These are phyloP conservation scores for Latrodectus hesperus DNA, from an alignment of 2,888 invertebrate species.

Conservation along the genomic window DNA sequence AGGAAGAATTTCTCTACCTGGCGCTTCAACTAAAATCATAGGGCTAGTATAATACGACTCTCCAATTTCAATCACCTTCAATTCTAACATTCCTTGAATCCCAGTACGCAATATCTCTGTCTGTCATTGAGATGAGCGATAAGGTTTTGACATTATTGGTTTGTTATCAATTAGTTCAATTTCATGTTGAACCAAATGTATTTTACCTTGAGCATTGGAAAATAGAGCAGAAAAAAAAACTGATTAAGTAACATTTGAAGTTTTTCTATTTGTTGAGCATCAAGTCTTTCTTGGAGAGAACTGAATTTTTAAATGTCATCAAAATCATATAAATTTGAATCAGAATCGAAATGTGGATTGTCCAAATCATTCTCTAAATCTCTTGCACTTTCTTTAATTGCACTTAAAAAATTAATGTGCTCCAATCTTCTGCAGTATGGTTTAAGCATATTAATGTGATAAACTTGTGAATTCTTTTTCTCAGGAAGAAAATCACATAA, in stretches of 20 bases:
- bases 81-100: not conserved
- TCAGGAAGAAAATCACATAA: constrained; percentile 1
- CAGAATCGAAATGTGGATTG: not conserved
- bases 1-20: not conserved
- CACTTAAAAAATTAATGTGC: too few relatives aligned
- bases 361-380: not conserved
- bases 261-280: not conserved
- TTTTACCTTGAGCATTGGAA: constrained; percentile 4
- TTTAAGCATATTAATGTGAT: constrained; percentile 27
- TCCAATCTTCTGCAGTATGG: constrained; percentile 7
- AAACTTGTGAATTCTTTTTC: constrained; percentile 11
- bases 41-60: not conserved
- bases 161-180: not conserved
- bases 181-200: not conserved
- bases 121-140: not conserved
- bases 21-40: constrained; percentile 4
- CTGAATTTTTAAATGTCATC: not conserved
- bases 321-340: constrained; percentile 12
- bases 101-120: too few relatives aligned
- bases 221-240: not conserved
- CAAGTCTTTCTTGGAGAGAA: not conserved
- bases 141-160: not conserved
- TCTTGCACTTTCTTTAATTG: not conserved
- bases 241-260: not conserved
- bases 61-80: not conserved